Percentiles rank a stretch among this genome's conserved stretches.
phyloP scores from a whole-genome alignment of 2,888 invertebrate species.

The Yponomeuta plumbellus region DNA sequence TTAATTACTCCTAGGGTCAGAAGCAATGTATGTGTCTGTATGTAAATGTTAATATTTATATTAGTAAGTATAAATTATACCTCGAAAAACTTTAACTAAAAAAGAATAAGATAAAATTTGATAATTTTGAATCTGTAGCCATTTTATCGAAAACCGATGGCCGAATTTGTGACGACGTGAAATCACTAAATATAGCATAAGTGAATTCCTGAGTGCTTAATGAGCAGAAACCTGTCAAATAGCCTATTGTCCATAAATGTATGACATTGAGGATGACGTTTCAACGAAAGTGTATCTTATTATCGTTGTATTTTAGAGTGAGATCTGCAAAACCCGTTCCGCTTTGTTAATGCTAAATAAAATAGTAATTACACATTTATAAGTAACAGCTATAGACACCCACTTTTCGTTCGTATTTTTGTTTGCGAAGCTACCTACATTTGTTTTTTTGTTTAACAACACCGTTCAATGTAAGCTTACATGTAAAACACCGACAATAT shows the following conservation, averaged over 20 bases:
- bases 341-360: constrained; percentile 11
- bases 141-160: too few relatives aligned
- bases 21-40: too few relatives aligned
- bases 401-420: constrained; percentile 11
- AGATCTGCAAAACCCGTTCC: background rate
- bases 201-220: too few relatives aligned
- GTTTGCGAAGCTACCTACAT: constrained; percentile 13
- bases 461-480: constrained; percentile 14
- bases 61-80: too few relatives aligned
- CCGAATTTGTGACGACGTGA: too few relatives aligned
- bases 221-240: too few relatives aligned
- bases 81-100: too few relatives aligned
- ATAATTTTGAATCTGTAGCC: too few relatives aligned
- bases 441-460: constrained; percentile 4
- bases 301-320: constrained; percentile 2
- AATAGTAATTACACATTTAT: constrained; percentile 10
- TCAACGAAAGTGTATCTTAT: background rate
- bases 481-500: background rate
- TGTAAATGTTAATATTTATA: too few relatives aligned
- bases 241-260: background rate
- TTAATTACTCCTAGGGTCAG: too few relatives aligned
- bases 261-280: constrained; percentile 15
- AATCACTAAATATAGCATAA: too few relatives aligned
- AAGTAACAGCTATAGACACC: constrained; percentile 12
- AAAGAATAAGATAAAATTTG: too few relatives aligned